Evolutionary conservation across 2,113 vertebrate species (phyloP).

Genomic region (Burhinus bistriatus): DNA sequence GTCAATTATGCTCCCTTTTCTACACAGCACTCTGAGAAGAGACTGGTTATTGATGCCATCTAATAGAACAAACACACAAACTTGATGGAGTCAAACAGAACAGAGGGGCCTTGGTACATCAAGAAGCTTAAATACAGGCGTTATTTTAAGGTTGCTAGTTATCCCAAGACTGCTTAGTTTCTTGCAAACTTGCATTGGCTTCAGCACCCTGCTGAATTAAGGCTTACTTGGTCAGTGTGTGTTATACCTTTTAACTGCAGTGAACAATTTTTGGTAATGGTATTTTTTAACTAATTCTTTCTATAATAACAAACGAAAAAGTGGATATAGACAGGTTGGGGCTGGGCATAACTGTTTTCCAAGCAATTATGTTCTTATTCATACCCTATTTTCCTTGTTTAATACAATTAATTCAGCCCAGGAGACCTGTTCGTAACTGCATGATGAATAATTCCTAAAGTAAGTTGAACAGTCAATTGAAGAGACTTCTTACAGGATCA

Average conservation of each 20-base stretch:
- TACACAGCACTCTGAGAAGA: neutral
- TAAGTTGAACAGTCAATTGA: neutral
- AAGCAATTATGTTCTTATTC: neutral
- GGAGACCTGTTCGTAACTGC: neutral
- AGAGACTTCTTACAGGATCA: neutral
- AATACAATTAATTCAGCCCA: neutral
- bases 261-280: neutral
- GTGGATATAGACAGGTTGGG: neutral
- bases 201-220: neutral
- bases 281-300: neutral
- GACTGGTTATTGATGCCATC: constrained; percentile 32
- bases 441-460: neutral
- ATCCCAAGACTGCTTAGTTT: neutral
- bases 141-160: neutral
- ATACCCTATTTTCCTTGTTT: neutral
- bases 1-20: constrained; percentile 31
- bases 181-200: neutral
- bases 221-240: neutral
- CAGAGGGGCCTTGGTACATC: neutral
- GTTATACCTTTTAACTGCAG: neutral
- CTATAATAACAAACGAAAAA: neutral
- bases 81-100: neutral
- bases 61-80: constrained; percentile 66
- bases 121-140: neutral
- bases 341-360: neutral